Conservation (phyloP, 2,113 vertebrate species). For the Gorsachius goisagi region DNA sequence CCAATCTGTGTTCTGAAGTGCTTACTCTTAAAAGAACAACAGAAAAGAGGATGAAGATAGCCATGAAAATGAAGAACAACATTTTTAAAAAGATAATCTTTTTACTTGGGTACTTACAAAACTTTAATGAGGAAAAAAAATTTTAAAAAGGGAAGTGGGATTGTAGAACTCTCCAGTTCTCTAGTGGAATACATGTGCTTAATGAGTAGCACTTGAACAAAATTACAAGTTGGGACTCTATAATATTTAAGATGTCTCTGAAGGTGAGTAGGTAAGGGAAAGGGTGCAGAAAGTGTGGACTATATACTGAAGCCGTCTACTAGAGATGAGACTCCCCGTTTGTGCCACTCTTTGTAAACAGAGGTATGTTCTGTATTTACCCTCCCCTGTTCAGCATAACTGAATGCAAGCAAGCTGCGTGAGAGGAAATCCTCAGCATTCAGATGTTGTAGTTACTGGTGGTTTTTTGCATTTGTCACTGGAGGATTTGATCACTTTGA, state of each 20-base stretch:
- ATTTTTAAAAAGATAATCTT: neutral
- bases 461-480: neutral
- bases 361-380: neutral
- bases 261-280: neutral
- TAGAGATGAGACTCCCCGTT: neutral
- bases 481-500: neutral
- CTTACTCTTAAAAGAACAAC: neutral
- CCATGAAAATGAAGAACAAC: neutral
- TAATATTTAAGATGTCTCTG: neutral
- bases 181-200: neutral
- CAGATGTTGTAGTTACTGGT: neutral
- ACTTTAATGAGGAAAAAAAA: too few species aligned
- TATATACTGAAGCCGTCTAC: neutral
- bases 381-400: neutral
- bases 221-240: neutral
- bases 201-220: neutral
- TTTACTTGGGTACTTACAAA: neutral
- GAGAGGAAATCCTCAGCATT: neutral
- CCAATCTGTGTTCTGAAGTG: neutral
- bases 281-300: neutral
- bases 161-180: neutral
- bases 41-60: neutral
- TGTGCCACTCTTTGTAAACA: neutral
- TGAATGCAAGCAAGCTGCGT: rapidly evolving
- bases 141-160: neutral